Evolutionary conservation across 2,113 vertebrate genomes (phyloP).

Genomic region (Aleadryas rufinucha): DNA sequence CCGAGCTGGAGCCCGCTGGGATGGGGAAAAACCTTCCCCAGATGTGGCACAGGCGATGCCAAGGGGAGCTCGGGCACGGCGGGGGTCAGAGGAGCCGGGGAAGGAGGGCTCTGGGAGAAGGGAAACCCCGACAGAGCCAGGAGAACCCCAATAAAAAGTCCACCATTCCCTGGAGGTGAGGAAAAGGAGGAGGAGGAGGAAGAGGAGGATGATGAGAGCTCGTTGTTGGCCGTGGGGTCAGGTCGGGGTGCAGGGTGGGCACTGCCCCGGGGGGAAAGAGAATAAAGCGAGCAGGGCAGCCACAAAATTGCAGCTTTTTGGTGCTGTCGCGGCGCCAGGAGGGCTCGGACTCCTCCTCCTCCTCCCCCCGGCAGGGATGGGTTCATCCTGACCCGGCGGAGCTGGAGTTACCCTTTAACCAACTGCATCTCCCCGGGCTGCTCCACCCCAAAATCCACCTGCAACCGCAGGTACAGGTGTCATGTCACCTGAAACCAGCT

Average conservation of each 20-base stretch:
- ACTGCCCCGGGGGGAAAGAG: accelerated
- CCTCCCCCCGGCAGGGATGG: neutral
- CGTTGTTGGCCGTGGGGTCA: accelerated
- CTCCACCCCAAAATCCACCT: conserved; percentile 58
- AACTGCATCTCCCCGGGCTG: neutral
- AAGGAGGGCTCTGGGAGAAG: neutral
- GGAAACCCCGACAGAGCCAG: neutral
- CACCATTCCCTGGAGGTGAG: neutral
- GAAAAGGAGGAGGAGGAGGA: neutral
- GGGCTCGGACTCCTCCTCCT: neutral
- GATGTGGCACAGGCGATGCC: accelerated
- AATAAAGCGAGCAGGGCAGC: accelerated
- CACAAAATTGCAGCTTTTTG: neutral
- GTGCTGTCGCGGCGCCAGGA: neutral
- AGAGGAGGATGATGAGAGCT: neutral
- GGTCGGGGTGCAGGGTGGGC: neutral
- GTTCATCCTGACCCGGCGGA: neutral
- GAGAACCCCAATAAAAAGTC: neutral
- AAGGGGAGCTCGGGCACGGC: neutral
- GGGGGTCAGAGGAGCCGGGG: accelerated
- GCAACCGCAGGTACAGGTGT: neutral
- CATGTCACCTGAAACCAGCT: neutral
- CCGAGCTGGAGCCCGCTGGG: neutral
- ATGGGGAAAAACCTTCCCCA: neutral
- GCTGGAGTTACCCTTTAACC: conserved; percentile 53